Percentiles rank a stretch among this genome's conserved stretches.
Conservation (phyloP, 2,113 vertebrate species). For the Rhinolophus ferrumequinum region DNA sequence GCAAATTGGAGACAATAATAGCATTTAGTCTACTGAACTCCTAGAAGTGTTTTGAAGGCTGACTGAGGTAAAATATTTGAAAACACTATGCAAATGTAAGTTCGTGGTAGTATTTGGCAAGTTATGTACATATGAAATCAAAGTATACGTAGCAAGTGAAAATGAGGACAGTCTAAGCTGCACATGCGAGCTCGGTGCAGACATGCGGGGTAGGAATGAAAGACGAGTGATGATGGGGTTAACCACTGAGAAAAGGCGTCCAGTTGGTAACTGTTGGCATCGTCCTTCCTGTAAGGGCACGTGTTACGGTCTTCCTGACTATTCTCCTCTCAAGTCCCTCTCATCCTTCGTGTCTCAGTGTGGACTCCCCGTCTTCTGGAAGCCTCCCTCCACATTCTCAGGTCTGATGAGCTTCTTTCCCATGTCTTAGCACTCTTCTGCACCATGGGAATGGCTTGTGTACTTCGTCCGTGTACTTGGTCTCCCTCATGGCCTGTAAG, state of each 20-base stretch:
- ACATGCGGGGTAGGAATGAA: background rate
- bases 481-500: background rate
- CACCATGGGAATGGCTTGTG: background rate
- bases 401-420: background rate
- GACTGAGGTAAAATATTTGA: background rate
- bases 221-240: background rate
- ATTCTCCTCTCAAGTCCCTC: background rate
- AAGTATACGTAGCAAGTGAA: background rate
- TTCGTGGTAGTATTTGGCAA: conserved; percentile 17
- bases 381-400: background rate
- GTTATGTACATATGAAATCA: background rate
- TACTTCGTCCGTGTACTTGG: background rate
- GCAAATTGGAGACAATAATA: background rate
- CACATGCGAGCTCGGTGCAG: background rate
- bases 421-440: background rate
- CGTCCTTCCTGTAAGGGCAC: background rate
- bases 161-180: background rate
- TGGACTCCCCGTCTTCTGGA: background rate
- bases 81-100: background rate
- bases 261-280: background rate
- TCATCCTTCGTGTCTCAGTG: background rate
- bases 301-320: background rate
- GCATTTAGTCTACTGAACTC: background rate
- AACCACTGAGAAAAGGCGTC: background rate
- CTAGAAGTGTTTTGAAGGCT: conserved; percentile 8